Evolutionary conservation across 2,888 invertebrate species (phyloP).

Genomic region (Rhagonycha lutea): DNA sequence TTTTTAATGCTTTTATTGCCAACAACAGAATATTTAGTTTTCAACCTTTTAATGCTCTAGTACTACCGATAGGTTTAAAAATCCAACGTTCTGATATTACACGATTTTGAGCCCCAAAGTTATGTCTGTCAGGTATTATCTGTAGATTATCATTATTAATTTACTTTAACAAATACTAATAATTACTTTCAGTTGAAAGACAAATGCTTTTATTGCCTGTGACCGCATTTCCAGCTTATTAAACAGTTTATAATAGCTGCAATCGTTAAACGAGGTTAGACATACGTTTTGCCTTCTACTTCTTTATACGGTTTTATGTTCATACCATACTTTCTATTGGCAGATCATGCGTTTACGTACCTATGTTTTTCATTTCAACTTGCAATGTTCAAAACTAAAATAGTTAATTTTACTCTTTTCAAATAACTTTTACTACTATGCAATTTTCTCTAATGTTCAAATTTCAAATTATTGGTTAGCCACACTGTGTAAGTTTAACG

Average conservation of each 20-base stretch:
- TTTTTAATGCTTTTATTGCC: background rate
- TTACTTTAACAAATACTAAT: background rate
- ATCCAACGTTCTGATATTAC: background rate
- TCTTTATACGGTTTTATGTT: constrained; percentile 30
- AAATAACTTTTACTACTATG: too few species aligned
- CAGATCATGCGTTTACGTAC: background rate
- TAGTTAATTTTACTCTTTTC: too few species aligned
- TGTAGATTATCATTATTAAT: background rate
- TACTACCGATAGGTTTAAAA: background rate
- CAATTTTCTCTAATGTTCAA: background rate
- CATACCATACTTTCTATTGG: constrained; percentile 34
- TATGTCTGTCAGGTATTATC: background rate
- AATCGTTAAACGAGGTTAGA: constrained; percentile 35
- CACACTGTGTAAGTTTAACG: background rate
- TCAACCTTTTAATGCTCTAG: background rate
- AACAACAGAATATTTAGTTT: background rate
- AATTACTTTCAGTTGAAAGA: background rate
- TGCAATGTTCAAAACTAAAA: background rate
- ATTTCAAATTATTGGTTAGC: background rate
- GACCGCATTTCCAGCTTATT: constrained; percentile 33
- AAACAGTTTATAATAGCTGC: constrained; percentile 30
- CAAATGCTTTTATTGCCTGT: constrained; percentile 27
- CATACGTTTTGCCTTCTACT: constrained; percentile 28
- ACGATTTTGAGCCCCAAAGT: background rate
- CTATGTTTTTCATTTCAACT: background rate